Conservation (phyloP, 2,888 invertebrate species). For the Tetragonula carbonaria region DNA sequence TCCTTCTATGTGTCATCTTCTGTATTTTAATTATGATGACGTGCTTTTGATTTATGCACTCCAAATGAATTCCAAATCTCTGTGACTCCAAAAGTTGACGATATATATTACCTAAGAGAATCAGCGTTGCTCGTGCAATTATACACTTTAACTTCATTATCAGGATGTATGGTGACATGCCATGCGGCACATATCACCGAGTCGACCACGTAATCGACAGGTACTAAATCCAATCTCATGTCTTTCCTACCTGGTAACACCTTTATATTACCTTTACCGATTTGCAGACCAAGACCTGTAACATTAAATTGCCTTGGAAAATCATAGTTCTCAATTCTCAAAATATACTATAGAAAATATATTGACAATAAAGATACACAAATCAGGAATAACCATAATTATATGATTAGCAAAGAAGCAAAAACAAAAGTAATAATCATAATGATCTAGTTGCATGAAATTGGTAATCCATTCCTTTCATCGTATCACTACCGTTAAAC, state of each 20-base stretch:
- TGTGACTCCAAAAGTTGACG: not conserved
- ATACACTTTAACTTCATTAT: slow-evolving; percentile 89
- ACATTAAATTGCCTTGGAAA: not conserved
- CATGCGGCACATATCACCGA: slow-evolving; percentile 94
- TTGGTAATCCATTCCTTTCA: too few species aligned
- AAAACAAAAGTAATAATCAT: too few species aligned
- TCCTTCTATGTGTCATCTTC: too few species aligned
- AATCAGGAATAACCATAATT: not conserved
- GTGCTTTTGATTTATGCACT: too few species aligned
- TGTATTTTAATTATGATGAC: too few species aligned
- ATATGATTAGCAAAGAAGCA: too few species aligned
- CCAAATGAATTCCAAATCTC: not conserved
- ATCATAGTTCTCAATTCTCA: not conserved
- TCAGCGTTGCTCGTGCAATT: slow-evolving; percentile 96
- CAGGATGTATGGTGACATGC: slow-evolving; percentile 86
- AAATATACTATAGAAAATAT: not conserved
- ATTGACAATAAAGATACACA: not conserved
- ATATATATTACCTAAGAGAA: slow-evolving; percentile 87
- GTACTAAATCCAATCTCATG: slow-evolving; percentile 93
- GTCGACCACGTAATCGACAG: slow-evolving; percentile 96
- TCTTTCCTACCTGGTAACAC: slow-evolving; percentile 90
- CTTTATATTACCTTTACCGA: slow-evolving; percentile 93
- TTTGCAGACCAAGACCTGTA: slow-evolving; percentile 90
- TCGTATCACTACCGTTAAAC: too few species aligned
- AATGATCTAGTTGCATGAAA: too few species aligned